A percentile compares a stretch with the other conserved stretches of the same genome.
These are phyloP conservation scores for Patella pellucida DNA, from an alignment of 2,888 invertebrate species.

Conservation along the genomic window DNA sequence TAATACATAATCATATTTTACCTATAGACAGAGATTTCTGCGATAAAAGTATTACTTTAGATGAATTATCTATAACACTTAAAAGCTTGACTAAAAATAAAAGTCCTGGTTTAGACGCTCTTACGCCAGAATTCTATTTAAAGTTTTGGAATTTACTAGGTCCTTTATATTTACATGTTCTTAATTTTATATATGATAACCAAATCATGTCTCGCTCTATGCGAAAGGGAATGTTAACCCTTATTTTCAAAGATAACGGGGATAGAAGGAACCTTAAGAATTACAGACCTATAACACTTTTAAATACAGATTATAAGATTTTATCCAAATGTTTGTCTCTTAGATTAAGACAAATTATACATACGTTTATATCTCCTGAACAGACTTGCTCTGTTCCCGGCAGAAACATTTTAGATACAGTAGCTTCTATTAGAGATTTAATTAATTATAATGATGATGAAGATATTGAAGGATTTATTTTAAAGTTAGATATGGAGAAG, in stretches of 20 bases:
- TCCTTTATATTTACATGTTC: neutral
- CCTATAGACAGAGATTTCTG: neutral
- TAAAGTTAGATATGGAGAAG: too few relatives aligned
- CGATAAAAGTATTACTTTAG: neutral
- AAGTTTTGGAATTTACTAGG: neutral
- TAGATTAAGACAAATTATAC: neutral
- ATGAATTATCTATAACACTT: neutral
- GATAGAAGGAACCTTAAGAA: neutral
- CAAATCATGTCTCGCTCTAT: neutral
- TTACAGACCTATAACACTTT: neutral
- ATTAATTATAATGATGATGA: too few relatives aligned
- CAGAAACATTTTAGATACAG: too few relatives aligned
- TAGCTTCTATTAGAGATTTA: too few relatives aligned
- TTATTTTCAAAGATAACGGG: neutral
- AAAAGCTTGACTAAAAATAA: neutral
- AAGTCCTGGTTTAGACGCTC: neutral
- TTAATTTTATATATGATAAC: neutral
- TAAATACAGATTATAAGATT: conserved; percentile 5
- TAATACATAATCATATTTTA: neutral
- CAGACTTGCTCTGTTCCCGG: too few relatives aligned
- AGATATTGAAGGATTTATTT: too few relatives aligned
- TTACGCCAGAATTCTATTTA: neutral
- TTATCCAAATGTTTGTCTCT: neutral
- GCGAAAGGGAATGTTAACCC: neutral
- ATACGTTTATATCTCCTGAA: too few relatives aligned